Evolutionary conservation across 2,888 invertebrate species (phyloP), one percentile per base, ranked within the genome.

Genomic region (Pterostichus niger): DNA sequence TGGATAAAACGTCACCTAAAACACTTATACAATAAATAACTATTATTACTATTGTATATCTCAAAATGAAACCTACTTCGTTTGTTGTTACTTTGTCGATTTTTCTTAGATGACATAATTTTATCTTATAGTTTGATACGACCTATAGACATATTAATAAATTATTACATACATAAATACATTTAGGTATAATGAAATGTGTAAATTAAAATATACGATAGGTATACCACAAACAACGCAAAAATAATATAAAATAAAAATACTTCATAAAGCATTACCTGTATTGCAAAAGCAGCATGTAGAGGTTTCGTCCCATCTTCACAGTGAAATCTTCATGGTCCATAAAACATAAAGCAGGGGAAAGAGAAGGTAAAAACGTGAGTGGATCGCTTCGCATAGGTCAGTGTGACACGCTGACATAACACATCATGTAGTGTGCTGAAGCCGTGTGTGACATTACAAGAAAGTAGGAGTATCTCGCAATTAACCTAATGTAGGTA

Each of bases 401-500:
- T 82, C 71, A 82, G 59, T 61, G 46, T 82, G 75, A 75, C 75
- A 75, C 59, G 59, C 13, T 82, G 82, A 82, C 75, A 82, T 82
- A 82, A 82, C 82, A 31, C 68, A 44, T 49, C 10, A 49, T 52
- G 52, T 52, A 44, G 40, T 13, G 40, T 6, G 9, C n/a, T 49
- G 24, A 44, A 15, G 31, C 54, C 7, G 44, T 68, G 80, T 82
- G 61, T 82, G 82, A 82, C 82, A 82, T 82, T 82, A 82, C 54
- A 82, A 82, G 82, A 82, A 82, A 82, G 82, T 82, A 82, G 82
- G 82, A 82, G 75, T 75, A 82, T 82, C 73, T 6, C 82, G 75
- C 61, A 82, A 82, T 82, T 82, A 82, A 59, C 82, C 61, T 82
- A 82, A 82, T 82, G 82, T 82, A 73, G 81, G 56, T 59, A 82